Evolutionary conservation across 2,888 invertebrate genomes (phyloP).

Genomic region (Clepsis dumicolana): DNA sequence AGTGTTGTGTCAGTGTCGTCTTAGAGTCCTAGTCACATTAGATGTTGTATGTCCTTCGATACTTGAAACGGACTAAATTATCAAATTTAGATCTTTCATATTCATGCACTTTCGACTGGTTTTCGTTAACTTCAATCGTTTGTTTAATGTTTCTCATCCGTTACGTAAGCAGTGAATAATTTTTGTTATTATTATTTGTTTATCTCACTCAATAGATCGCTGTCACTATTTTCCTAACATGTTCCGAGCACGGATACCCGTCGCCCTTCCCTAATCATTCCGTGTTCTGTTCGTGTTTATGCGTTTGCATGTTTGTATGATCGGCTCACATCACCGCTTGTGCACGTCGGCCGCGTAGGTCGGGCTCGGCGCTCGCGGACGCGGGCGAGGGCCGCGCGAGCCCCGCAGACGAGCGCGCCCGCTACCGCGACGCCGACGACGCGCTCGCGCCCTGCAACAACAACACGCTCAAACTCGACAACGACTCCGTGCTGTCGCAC

Average conservation of each 20-base stretch:
- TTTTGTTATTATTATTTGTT: conserved; percentile 16
- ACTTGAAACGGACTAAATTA: conserved; percentile 23
- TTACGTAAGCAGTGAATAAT: conserved; percentile 39
- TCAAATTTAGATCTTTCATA: conserved; percentile 12
- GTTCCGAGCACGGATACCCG: conserved; percentile 54
- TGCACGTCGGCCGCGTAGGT: conserved; percentile 79
- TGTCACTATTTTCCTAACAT: conserved; percentile 51
- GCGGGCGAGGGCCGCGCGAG: conserved; percentile 57
- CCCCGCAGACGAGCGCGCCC: conserved; percentile 68
- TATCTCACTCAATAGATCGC: conserved; percentile 12
- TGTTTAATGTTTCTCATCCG: conserved; percentile 22
- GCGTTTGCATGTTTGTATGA: conserved; percentile 83
- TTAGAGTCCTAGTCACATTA: conserved; percentile 41
- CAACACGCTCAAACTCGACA: conserved; percentile 55
- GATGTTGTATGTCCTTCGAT: conserved; percentile 28
- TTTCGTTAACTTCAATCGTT: conserved; percentile 27
- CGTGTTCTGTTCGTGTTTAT: conserved; percentile 65
- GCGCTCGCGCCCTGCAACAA: conserved; percentile 71
- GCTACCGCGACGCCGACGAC: conserved; percentile 54
- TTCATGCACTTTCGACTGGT: conserved; percentile 31
- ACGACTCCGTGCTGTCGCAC: conserved; percentile 52
- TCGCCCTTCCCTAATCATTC: conserved; percentile 72
- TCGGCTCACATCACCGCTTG: conserved; percentile 84
- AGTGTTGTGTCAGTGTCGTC: conserved; percentile 66
- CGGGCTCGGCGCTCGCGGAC: conserved; percentile 72